A percentile compares a stretch with the other conserved stretches of the same genome.
Conservation (phyloP, 2,797 vertebrate genomes). For the Acipenser transmontanus region DNA sequence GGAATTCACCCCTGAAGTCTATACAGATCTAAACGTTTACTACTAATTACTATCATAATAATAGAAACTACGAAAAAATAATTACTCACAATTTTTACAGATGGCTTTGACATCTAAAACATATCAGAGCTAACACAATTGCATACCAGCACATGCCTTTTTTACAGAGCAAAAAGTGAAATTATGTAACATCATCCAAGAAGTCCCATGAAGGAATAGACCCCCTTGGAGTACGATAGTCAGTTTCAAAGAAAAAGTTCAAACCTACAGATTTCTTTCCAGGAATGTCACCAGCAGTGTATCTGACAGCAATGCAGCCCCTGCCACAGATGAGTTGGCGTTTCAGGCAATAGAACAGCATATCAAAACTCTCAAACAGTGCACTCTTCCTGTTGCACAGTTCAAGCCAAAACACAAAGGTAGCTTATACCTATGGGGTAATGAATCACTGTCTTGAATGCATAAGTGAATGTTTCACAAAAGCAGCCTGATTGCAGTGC, state of each 20-base stretch:
- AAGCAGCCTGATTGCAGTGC: conserved; percentile 3
- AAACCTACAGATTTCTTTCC: background rate
- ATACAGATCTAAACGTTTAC: too few relatives aligned
- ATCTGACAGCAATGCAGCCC: conserved; percentile 11
- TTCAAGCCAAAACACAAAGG: background rate
- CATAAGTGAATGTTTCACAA: background rate
- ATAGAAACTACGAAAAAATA: too few relatives aligned
- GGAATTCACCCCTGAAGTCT: too few relatives aligned
- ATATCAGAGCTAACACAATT: too few relatives aligned
- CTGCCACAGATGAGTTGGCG: conserved; percentile 6
- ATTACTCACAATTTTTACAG: too few relatives aligned
- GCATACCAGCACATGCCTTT: too few relatives aligned
- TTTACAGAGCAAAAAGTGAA: background rate
- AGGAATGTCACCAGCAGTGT: background rate
- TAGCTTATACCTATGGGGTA: background rate
- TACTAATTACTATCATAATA: too few relatives aligned
- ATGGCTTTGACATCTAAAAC: too few relatives aligned
- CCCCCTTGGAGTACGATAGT: background rate
- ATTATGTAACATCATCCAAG: conserved; percentile 7
- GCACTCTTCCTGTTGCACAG: background rate
- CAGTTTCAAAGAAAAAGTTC: conserved; percentile 2
- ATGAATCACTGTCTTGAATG: background rate
- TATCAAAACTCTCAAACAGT: conserved; percentile 15
- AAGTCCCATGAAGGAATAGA: background rate
- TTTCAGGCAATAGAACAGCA: conserved; percentile 5